phyloP scores from a whole-genome alignment of 2,888 invertebrate genomes.

The Oligia latruncula region DNA sequence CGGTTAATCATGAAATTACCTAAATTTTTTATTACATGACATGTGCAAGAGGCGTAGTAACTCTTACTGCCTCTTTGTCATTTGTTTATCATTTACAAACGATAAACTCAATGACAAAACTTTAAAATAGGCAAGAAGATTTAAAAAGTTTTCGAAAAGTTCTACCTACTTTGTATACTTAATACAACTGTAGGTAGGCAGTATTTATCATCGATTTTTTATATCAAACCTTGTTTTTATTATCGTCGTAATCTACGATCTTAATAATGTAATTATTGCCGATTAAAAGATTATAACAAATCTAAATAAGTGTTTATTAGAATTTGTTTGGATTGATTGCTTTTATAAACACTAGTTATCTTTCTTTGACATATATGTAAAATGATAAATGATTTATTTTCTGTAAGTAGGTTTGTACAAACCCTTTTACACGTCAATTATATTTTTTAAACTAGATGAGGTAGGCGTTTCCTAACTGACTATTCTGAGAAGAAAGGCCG shows the following conservation, averaged over 20 bases:
- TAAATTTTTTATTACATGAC: not conserved
- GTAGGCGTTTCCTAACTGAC: no score
- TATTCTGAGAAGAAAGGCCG: no score
- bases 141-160: not conserved
- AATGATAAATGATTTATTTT: no score
- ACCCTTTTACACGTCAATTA: no score
- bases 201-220: not conserved
- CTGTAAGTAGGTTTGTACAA: no score
- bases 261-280: slow-evolving; percentile 33
- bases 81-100: slow-evolving; percentile 15
- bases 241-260: slow-evolving; percentile 12
- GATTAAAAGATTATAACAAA: slow-evolving; percentile 18
- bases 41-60: not conserved
- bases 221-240: slow-evolving; percentile 13
- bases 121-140: not conserved
- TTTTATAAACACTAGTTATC: not conserved
- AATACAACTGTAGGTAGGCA: slow-evolving; percentile 9
- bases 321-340: slow-evolving; percentile 25
- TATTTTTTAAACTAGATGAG: no score
- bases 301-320: slow-evolving; percentile 25
- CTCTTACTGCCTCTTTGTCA: slow-evolving; percentile 26
- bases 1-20: no score
- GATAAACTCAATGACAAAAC: slow-evolving; percentile 12
- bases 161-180: not conserved
- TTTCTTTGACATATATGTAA: not conserved